These are phyloP conservation scores for Schizopygopsis pylzovi DNA, from an alignment of 2,797 vertebrate genomes.

Conservation along the genomic window DNA sequence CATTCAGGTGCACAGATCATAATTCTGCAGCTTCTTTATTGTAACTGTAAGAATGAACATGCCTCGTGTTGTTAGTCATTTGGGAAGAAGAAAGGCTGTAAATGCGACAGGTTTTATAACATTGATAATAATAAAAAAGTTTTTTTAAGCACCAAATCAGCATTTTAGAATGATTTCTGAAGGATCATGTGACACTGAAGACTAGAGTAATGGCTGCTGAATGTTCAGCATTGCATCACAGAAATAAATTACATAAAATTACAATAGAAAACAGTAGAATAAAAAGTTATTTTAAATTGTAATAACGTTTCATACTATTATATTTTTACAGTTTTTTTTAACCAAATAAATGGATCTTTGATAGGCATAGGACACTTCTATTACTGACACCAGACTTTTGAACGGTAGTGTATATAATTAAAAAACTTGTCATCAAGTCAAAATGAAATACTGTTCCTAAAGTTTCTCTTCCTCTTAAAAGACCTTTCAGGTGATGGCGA, in stretches of 20 bases:
- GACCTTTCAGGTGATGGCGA: conserved; percentile 42
- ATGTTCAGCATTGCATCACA: background rate
- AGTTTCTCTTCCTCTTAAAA: conserved; percentile 16
- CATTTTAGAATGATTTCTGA: background rate
- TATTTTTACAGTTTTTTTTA: background rate
- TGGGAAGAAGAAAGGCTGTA: background rate
- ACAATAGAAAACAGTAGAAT: background rate
- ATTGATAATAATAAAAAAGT: background rate
- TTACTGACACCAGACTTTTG: background rate
- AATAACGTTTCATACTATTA: background rate
- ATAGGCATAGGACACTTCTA: background rate
- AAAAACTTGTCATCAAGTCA: background rate
- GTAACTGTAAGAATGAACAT: background rate
- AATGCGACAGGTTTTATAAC: background rate
- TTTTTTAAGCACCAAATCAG: background rate
- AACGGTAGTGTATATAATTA: background rate
- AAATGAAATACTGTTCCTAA: background rate
- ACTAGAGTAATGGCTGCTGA: background rate
- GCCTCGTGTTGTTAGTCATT: background rate
- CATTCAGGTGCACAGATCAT: background rate
- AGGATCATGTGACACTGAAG: background rate
- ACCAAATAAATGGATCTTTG: background rate
- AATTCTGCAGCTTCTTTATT: background rate
- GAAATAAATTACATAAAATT: background rate
- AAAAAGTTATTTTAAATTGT: too few relatives aligned